phyloP scores from a whole-genome alignment of 1,140 invertebrate species.

The Ruditapes philippinarum region DNA sequence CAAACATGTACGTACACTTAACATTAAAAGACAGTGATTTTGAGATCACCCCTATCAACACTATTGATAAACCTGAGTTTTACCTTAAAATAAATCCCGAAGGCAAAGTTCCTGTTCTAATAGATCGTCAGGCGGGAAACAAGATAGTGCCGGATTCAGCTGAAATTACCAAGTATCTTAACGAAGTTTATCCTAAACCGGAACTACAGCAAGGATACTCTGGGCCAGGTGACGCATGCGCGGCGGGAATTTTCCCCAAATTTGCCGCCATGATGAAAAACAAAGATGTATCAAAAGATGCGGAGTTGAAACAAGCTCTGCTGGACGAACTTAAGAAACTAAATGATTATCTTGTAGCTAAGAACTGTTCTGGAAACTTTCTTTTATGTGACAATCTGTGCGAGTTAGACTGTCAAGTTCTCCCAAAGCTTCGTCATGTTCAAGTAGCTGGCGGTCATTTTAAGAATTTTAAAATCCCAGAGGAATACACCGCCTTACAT shows the following conservation, averaged over 20 bases:
- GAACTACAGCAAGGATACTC: conserved; percentile 82
- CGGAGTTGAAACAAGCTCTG: conserved; percentile 85
- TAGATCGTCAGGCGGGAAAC: conserved; percentile 74
- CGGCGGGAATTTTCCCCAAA: conserved; percentile 88
- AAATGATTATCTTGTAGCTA: conserved; percentile 84
- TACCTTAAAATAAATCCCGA: conserved; percentile 86
- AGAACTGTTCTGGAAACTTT: conserved; percentile 76
- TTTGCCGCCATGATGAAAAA: conserved; percentile 88
- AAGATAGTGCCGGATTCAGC: conserved; percentile 86
- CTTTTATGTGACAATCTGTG: conserved; percentile 85
- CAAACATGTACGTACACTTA: conserved; percentile 87
- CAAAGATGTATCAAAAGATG: conserved; percentile 62
- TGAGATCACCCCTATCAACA: conserved; percentile 86
- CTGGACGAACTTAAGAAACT: conserved; percentile 86
- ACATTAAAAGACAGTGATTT: conserved; percentile 84
- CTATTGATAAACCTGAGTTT: conserved; percentile 86
- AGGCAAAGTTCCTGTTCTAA: conserved; percentile 87
- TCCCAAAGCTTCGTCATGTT: conserved; percentile 89
- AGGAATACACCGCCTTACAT: conserved; percentile 87
- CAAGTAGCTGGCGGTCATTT: conserved; percentile 87
- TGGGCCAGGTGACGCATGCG: conserved; percentile 84
- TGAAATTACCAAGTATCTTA: conserved; percentile 88
- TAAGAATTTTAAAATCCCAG: conserved; percentile 88
- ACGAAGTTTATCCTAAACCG: conserved; percentile 85
- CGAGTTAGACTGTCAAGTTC: conserved; percentile 88